Base-by-base conservation (phyloP, 2,797 vertebrate species). In the Gymnoscopelus microlampas region DNA sequence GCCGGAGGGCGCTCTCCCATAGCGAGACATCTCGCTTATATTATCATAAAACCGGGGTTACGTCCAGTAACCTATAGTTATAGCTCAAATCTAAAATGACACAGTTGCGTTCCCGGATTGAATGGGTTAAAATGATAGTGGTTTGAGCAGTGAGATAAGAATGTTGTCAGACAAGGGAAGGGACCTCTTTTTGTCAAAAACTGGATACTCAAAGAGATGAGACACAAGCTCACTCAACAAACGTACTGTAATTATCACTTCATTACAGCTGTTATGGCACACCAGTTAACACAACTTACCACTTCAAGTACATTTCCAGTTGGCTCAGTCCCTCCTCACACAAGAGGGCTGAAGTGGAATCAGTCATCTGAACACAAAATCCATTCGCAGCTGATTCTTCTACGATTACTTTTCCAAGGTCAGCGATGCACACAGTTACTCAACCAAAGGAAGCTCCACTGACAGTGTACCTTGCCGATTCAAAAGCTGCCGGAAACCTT, bases 251-350 rank as follows among this genome's bases (percentile, higher is more conserved):
- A 44, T 10, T 44, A 88, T 76, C 55, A 77, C 73, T 75, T 49
- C 59, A 70, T 78, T 76, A 50, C 76, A 66, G 76, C 68, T 75
- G 51, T 71, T 68, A 68, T 23, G 72, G 63, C 48, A 74, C 74
- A 60, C 48, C 19, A 19, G 62, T 78, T 82, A 89, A 86, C 88
- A 88, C 85, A 77, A 77, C 68, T 77, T 55, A 65, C 60, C 79
- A 85, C 83, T 50, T 63, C 51, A 4, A 57, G 85, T 78, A 81
- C 11, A 7, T 35, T 79, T 79, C 76, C 58, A 73, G 63, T 55
- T 58, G 59, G 60, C 76, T 84, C 71, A 57, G 57, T 61, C 71
- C 66, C 2, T 79, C 71, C 66, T 76, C 74, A 12, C 59, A 79
- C 59, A 79, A 64, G 66, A 47, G 56, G 61, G 62, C 66, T 14